Conservation (phyloP, 2,797 vertebrate species). For the Phalloptychus januarius region DNA sequence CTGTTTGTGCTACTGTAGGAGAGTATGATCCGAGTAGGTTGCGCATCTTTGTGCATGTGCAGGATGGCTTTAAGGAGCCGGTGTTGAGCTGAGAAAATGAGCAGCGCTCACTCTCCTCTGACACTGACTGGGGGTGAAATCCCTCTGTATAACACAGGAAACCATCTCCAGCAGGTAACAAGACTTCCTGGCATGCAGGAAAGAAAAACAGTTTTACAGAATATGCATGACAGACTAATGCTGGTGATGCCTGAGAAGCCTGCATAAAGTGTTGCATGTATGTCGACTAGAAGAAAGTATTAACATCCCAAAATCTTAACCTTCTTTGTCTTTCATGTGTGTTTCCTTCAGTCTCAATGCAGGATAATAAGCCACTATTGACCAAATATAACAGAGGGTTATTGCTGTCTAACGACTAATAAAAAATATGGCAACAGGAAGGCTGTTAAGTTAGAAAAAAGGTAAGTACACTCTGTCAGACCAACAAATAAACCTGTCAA, state of each 20-base stretch:
- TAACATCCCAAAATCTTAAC: constrained; percentile 34
- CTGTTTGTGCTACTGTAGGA: constrained; percentile 38
- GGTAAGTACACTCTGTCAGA: not conserved
- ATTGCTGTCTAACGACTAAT: constrained; percentile 20
- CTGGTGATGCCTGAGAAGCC: constrained; percentile 37
- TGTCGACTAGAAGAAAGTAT: constrained; percentile 33
- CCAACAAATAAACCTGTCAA: not conserved
- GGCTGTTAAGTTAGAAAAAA: constrained; percentile 22
- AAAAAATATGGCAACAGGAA: constrained; percentile 12
- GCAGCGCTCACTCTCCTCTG: constrained; percentile 33
- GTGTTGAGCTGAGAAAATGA: constrained; percentile 54
- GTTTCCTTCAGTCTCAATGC: constrained; percentile 24
- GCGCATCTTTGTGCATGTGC: constrained; percentile 45
- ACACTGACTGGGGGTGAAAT: constrained; percentile 62
- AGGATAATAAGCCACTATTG: constrained; percentile 27
- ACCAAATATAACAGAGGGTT: constrained; percentile 26
- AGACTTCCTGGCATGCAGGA: constrained; percentile 43
- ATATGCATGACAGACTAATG: constrained; percentile 64
- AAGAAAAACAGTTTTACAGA: constrained; percentile 68
- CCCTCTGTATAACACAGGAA: constrained; percentile 44
- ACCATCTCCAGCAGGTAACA: constrained; percentile 73
- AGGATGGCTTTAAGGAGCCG: constrained; percentile 25
- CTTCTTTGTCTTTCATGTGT: constrained; percentile 26
- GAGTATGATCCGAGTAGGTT: constrained; percentile 27
- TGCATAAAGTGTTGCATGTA: constrained; percentile 26